These are phyloP conservation scores for Ginglymostoma cirratum DNA, from an alignment of 2,113 vertebrate genomes.

Conservation along the genomic window DNA sequence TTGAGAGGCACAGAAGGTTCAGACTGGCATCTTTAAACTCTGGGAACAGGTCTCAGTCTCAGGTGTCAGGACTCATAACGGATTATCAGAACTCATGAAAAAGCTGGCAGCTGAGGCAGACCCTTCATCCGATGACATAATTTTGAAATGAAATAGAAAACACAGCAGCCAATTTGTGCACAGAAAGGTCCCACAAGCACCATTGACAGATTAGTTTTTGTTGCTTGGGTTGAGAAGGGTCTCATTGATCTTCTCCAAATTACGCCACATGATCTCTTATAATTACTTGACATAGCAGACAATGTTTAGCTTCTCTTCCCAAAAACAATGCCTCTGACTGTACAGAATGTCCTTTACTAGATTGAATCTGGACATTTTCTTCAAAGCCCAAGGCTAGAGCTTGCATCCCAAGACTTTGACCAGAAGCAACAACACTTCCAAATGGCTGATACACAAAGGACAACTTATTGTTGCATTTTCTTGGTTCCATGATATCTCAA, in stretches of 20 bases:
- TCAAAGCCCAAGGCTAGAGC: not conserved
- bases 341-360: not conserved
- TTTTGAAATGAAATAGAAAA: not conserved
- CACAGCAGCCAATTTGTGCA: not conserved
- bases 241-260: not conserved
- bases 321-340: not conserved
- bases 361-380: not conserved
- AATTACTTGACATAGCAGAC: not conserved
- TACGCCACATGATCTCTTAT: not conserved
- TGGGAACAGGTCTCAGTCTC: too few relatives aligned
- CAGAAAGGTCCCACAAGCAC: not conserved
- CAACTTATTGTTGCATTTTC: not conserved
- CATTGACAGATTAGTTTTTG: not conserved
- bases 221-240: not conserved
- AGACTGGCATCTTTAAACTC: too few relatives aligned
- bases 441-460: not conserved
- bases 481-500: not conserved
- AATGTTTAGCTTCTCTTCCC: not conserved
- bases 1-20: too few relatives aligned
- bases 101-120: too few relatives aligned
- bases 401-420: not conserved
- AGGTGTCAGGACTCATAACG: too few relatives aligned
- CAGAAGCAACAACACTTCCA: too few relatives aligned
- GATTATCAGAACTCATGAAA: too few relatives aligned
- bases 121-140: not conserved